phyloP scores from a whole-genome alignment of 2,113 vertebrate genomes.

The Muscicapa adusta region DNA sequence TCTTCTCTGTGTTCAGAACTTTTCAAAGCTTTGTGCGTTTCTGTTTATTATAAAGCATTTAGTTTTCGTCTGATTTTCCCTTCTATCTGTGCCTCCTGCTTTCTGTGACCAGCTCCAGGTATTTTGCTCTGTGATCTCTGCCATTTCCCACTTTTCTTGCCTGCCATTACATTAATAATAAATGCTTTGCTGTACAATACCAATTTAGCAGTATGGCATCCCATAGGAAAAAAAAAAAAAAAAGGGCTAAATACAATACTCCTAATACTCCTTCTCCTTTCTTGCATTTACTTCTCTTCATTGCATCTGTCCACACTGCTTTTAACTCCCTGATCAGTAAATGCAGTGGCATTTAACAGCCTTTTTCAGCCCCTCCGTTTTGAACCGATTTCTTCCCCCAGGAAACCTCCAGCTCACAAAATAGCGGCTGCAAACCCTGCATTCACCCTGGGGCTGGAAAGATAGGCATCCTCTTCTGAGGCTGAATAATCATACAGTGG shows the following conservation, averaged over 20 bases:
- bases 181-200: not conserved
- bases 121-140: not conserved
- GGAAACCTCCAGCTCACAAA: not conserved
- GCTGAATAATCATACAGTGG: not conserved
- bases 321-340: not conserved
- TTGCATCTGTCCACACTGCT: not conserved
- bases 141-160: not conserved
- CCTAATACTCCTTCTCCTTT: not conserved
- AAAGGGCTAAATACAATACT: not conserved
- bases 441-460: not conserved
- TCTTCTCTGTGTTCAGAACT: not conserved
- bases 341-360: not conserved
- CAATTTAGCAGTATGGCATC: not conserved
- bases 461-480: constrained; percentile 12
- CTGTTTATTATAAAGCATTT: not conserved
- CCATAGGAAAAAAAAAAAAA: not conserved
- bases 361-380: not conserved
- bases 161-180: not conserved
- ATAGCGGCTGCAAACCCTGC: not conserved
- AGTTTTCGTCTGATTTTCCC: not conserved
- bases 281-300: not conserved
- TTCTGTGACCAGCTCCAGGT: not conserved
- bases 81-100: not conserved
- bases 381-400: not conserved
- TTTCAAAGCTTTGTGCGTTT: not conserved